Evolutionary conservation across 1,140 invertebrate species (phyloP).

Genomic region (Zelostemma sp.): DNA sequence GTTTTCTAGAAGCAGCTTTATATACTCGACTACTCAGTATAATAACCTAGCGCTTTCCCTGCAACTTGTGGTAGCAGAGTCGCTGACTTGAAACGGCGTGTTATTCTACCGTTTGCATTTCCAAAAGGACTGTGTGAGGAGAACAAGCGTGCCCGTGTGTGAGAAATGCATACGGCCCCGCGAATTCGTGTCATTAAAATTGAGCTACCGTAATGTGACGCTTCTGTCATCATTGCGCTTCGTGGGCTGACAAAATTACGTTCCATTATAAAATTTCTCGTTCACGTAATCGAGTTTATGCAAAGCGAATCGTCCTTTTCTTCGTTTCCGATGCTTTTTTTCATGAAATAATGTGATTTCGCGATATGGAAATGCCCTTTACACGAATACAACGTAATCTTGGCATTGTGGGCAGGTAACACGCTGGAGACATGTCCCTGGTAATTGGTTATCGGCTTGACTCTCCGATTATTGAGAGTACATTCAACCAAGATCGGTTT

Average conservation of each 20-base stretch:
- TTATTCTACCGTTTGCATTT: slow-evolving; percentile 45
- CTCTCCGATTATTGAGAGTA: no score
- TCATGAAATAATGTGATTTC: no score
- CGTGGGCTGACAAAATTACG: slow-evolving; percentile 28
- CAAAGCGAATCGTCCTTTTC: no score
- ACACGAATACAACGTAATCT: no score
- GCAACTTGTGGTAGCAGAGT: slow-evolving; percentile 51
- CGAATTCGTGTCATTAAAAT: background rate
- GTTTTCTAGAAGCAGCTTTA: slow-evolving; percentile 65
- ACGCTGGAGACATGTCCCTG: no score
- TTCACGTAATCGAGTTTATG: slow-evolving; percentile 31
- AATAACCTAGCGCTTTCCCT: slow-evolving; percentile 68
- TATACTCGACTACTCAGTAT: slow-evolving; percentile 62
- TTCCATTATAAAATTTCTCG: slow-evolving; percentile 25
- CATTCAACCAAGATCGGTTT: no score
- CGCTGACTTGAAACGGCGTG: slow-evolving; percentile 53
- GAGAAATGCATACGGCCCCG: slow-evolving; percentile 20
- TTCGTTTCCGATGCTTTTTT: no score
- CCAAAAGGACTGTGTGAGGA: slow-evolving; percentile 28
- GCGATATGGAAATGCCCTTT: no score
- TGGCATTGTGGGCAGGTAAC: no score
- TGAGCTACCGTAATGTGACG: slow-evolving; percentile 11
- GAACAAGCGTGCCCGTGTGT: slow-evolving; percentile 32
- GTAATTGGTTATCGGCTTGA: no score
- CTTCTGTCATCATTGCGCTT: slow-evolving; percentile 25